These are phyloP conservation scores for Littorina saxatilis DNA, from an alignment of 1,140 invertebrate species.

Conservation along the genomic window DNA sequence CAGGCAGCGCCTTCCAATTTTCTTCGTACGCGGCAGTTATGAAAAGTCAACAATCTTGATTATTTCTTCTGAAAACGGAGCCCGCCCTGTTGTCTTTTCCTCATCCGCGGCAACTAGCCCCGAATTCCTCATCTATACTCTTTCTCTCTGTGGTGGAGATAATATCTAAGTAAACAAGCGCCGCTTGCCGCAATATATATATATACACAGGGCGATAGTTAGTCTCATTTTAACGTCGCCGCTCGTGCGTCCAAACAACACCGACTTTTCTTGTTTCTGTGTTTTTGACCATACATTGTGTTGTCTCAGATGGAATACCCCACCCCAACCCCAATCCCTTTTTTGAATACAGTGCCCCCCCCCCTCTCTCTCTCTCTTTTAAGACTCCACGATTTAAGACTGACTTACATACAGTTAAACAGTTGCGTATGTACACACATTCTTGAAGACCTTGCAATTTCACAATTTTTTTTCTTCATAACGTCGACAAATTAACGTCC, in stretches of 20 bases:
- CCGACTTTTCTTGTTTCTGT: neutral
- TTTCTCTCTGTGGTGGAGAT: conserved; percentile 16
- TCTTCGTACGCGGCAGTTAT: conserved; percentile 12
- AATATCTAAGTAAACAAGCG: conserved; percentile 16
- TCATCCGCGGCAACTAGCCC: neutral
- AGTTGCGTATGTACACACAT: too few relatives aligned
- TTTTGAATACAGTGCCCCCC: too few relatives aligned
- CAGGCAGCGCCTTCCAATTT: neutral
- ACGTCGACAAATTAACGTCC: too few relatives aligned
- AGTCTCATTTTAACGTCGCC: neutral
- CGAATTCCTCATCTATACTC: too few relatives aligned
- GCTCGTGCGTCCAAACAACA: neutral
- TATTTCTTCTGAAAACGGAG: conserved; percentile 32
- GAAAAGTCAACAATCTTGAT: conserved; percentile 29
- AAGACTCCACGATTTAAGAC: too few relatives aligned
- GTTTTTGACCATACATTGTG: neutral
- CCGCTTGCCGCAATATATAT: neutral
- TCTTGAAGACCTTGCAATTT: too few relatives aligned
- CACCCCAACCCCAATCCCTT: too few relatives aligned
- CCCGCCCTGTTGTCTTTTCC: neutral
- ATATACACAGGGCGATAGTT: neutral
- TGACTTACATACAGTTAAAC: too few relatives aligned
- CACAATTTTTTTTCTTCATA: too few relatives aligned
- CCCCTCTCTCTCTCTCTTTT: too few relatives aligned
- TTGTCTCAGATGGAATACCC: neutral